Evolutionary conservation across 2,888 invertebrate species (phyloP).

Genomic region (Carcina quercana): DNA sequence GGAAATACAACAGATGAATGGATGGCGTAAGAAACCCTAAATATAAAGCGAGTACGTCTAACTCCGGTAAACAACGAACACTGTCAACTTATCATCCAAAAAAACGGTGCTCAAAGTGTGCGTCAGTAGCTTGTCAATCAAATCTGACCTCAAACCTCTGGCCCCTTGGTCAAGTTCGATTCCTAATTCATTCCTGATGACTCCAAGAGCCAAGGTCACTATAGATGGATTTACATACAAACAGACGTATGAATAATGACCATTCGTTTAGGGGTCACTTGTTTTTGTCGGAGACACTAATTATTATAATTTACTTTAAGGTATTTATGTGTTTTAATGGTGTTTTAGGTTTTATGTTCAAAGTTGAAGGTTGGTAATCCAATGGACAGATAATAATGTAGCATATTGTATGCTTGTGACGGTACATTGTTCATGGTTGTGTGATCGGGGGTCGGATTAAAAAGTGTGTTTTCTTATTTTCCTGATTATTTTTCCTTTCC

Average conservation of each 20-base stretch:
- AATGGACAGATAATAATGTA: no score
- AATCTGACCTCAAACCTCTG: constrained; percentile 36
- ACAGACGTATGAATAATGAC: constrained; percentile 51
- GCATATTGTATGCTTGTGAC: no score
- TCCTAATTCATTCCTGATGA: constrained; percentile 60
- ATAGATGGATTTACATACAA: constrained; percentile 56
- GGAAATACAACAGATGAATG: no score
- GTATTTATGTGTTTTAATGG: constrained; percentile 3
- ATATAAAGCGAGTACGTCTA: neutral
- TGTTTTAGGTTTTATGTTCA: neutral
- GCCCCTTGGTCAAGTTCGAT: constrained; percentile 64
- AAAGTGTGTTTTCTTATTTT: no score
- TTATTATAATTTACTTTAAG: constrained; percentile 16
- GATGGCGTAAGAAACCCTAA: no score
- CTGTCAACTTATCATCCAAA: constrained; percentile 10
- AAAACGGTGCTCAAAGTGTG: constrained; percentile 15
- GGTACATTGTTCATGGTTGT: no score
- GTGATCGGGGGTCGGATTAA: no score
- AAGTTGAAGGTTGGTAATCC: neutral
- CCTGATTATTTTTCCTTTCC: no score
- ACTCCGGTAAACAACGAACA: no score
- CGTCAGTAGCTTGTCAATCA: constrained; percentile 49
- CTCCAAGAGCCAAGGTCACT: constrained; percentile 38
- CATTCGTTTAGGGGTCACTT: constrained; percentile 42
- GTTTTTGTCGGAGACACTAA: constrained; percentile 42